Evolutionary conservation across 1,140 invertebrate species (phyloP), one percentile per base, ranked within the genome.

Genomic region (Drosophila guanche): DNA sequence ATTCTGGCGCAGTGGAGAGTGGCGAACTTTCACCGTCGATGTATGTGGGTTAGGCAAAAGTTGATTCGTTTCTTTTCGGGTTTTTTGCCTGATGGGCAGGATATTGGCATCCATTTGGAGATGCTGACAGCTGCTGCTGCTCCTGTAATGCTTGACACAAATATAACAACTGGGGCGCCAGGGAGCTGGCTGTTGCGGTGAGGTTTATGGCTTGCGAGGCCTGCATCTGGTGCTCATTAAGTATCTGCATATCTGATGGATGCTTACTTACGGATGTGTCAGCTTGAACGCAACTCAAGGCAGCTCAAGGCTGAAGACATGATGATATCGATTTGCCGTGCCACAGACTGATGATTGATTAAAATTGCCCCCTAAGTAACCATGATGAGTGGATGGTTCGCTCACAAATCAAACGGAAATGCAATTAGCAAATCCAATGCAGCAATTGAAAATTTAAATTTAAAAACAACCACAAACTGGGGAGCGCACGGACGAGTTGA

Each of bases 381-480:
- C 72, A 61, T 76, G 73, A 80, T 76, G 48, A 65, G 74, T 63
- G 66, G 16, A 20, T 20, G 1, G 16, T 20, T 20, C 16, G 16
- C 16, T 58, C 50, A 23, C 50, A 54, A 59, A 74, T 60, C 42
- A 52, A 37, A 42, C 47, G 22, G 68, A 45, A 81, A 81, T 81
- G 60, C 79, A 78, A 84, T 86, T 80, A 80, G 48, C 53, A 79
- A 60, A 46, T 66, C 50, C 50, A 54, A 45, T 56, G 43, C 50
- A 63, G 75, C 68, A 72, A 78, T 78, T 73, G 52, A 72, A 86
- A 86, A 86, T 86, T 65, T 61, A 75, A 80, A 80, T 80, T 80
- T 69, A 62, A 78, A 54, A 63, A 37, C 23, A 60, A 40, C 50
- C 56, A 58, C 42, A 50, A 4, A 12, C 33, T 37, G 10, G 10